phyloP scores from a whole-genome alignment of 2,888 invertebrate genomes.

The Lamellibrachia columna region DNA sequence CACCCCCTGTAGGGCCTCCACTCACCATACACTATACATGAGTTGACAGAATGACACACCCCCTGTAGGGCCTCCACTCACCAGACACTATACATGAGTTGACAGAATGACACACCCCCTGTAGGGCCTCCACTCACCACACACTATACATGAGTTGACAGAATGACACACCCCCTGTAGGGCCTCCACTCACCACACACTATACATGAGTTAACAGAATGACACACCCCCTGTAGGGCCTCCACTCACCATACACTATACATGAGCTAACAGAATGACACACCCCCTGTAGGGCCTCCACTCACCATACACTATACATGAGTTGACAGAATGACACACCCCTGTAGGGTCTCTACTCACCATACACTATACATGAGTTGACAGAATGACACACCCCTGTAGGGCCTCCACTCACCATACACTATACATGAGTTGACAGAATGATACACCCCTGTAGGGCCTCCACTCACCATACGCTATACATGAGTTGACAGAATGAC shows the following conservation, averaged over 20 bases:
- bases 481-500: no score
- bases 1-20: neutral
- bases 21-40: neutral
- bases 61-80: neutral
- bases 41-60: neutral
- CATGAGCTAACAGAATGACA: no score
- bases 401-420: no score
- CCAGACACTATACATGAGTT: neutral
- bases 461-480: no score
- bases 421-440: no score
- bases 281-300: no score
- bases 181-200: neutral
- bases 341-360: no score
- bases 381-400: no score
- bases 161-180: neutral
- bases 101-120: constrained; percentile 43
- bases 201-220: neutral
- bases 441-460: no score
- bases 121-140: constrained; percentile 55
- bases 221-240: no score
- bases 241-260: no score
- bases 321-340: neutral
- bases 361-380: no score
- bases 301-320: neutral
- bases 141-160: neutral